phyloP scores from a whole-genome alignment of 2,113 vertebrate species.

The Poecilia latipinna region DNA sequence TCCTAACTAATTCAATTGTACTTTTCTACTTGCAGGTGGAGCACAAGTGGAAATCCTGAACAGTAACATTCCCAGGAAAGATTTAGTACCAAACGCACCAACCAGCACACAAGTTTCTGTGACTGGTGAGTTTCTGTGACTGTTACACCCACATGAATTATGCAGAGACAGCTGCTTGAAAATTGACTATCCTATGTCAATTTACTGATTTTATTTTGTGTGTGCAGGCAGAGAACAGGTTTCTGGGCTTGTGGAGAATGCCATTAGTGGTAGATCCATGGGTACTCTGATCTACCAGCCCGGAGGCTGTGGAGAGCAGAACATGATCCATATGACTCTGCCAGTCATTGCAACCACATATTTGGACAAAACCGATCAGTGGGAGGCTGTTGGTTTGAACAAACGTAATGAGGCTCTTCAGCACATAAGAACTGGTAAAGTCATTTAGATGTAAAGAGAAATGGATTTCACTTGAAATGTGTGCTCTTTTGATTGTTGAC shows the following conservation, averaged over 20 bases:
- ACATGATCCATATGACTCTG: constrained; percentile 70
- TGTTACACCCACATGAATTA: not conserved
- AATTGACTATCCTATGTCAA: not conserved
- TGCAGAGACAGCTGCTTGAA: not conserved
- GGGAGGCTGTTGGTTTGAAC: constrained; percentile 61
- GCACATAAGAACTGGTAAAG: constrained; percentile 71
- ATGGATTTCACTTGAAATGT: not conserved
- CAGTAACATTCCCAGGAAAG: constrained; percentile 32
- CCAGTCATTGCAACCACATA: constrained; percentile 75
- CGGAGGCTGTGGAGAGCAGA: constrained; percentile 73
- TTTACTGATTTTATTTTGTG: not conserved
- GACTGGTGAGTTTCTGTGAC: constrained; percentile 64
- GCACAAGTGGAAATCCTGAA: constrained; percentile 54
- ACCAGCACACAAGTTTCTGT: constrained; percentile 70
- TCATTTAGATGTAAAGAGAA: not conserved
- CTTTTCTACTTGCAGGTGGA: constrained; percentile 39
- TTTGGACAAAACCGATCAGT: constrained; percentile 79
- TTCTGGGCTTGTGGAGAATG: constrained; percentile 48
- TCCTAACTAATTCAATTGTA: not conserved
- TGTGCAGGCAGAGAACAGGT: constrained; percentile 39
- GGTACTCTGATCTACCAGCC: constrained; percentile 66
- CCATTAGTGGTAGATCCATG: constrained; percentile 57
- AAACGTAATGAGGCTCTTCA: constrained; percentile 57
- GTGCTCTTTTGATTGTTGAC: not conserved
- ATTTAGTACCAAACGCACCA: constrained; percentile 62